Base-by-base conservation (phyloP, 2,888 invertebrate genomes). In the Platycheirus rosarum region DNA sequence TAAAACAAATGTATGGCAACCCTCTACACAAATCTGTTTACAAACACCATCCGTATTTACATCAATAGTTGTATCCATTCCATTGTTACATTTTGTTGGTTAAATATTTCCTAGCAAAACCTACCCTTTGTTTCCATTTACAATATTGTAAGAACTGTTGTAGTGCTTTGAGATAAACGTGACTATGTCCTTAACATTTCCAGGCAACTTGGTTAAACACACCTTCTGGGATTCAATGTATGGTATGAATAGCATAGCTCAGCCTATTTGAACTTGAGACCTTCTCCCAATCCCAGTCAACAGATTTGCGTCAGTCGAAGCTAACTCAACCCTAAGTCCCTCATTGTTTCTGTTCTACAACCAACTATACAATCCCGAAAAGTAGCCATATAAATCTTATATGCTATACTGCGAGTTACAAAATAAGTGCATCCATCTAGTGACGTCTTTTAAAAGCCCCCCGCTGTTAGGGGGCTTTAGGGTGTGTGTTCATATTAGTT, bases 71-170 rank as follows among this genome's bases (percentile, higher is more conserved):
- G 1, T 14, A 42, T 4, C 0, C 2, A 14, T 29, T 16, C 49
- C 13, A 29, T 29, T 48, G 48, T 51, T 51, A 49, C 14, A 9
- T 29, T 29, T 49, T 8, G 13, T 11, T 9, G 11, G 29, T 51
- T 51, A 7, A 26, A 16, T 0, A 53, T 8, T 53, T 35, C 13
- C n/a, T 0, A 16, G 35, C n/a, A n/a, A 55, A 55, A 20, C 13
- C 20, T 9, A 20, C 55, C 55, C 55, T 55, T 37, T 55, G 55
- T 55, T 55, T 55, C 16, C n/a, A n/a, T 55, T 20, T 37, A 20
- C 8, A 13, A 6, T 18, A 20, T 55, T 55, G 37, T 4, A 18
- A 32, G n/a, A 0, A 55, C 20, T n/a, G 7, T 1, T 18, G 53
- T 35, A 35, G n/a, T n/a, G n/a, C n/a, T n/a, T n/a, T n/a, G n/a